These are phyloP conservation scores for Baryphthengus martii DNA, from an alignment of 2,113 vertebrate genomes.

Conservation along the genomic window DNA sequence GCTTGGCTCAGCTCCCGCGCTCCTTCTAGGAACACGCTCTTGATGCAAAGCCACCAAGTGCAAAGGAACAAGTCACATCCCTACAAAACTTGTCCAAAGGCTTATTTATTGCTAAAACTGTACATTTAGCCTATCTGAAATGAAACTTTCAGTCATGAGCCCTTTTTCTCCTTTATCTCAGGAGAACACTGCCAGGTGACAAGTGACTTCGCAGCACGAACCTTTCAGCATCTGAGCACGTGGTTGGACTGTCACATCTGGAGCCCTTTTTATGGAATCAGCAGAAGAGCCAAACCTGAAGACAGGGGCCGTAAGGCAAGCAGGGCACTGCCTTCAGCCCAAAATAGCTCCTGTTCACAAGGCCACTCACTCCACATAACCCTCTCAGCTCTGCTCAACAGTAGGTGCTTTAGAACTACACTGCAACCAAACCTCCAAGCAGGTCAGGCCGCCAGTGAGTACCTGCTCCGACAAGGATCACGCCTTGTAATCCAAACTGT, in stretches of 20 bases:
- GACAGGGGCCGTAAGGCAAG: background rate
- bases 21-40: background rate
- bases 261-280: background rate
- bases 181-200: background rate
- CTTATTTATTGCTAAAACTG: background rate
- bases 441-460: background rate
- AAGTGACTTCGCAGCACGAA: background rate
- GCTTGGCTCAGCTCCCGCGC: background rate
- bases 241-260: background rate
- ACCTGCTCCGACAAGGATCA: background rate
- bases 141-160: background rate
- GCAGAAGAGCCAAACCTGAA: background rate
- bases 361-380: background rate
- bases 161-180: background rate
- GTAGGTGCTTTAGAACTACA: background rate
- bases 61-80: background rate
- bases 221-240: no score
- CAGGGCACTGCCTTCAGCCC: background rate
- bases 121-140: background rate
- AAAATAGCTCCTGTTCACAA: background rate
- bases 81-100: background rate
- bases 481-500: background rate
- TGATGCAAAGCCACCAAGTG: background rate
- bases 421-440: background rate
- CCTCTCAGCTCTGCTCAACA: background rate